Evolutionary conservation across 2,888 invertebrate genomes (phyloP), one percentile per base, ranked within the genome.

Genomic region (Laothoe populi): DNA sequence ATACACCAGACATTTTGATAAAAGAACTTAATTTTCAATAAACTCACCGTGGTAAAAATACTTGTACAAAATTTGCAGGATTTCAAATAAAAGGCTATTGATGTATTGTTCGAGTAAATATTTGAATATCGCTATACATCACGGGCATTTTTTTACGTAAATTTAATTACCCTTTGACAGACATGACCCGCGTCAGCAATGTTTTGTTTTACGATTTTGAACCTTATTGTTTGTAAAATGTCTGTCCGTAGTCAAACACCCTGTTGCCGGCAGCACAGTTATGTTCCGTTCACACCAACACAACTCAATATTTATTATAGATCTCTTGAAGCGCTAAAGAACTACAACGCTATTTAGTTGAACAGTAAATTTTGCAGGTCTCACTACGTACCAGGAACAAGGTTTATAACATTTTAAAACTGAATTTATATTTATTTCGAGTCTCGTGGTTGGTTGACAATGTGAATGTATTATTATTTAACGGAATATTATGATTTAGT

Each of bases 341-440:
- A 88, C 83, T 88, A 78, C 82, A 77, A 75, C 86, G 83, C 86
- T 87, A 92, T 92, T 92, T 82, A 92, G 92, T 83, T 84, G 81
- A 90, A 80, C 81, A 93, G 92, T 92, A 79, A 92, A 92, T 87
- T 92, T 93, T 92, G 66, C 93, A 93, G 93, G 93, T 93, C 93
- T 93, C 73, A 86, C 91, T 77, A 74, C 92, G 62, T 93, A 90
- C 82, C 91, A 79, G 93, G 93, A 93, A 59, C 92, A 90, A 93
- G 93, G 93, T 93, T 89, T 86, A 84, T 79, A 84, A 70, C 73
- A 66, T 76, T 80, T 82, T 81, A 73, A 70, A 78, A 79, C 79
- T 79, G 70, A 68, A 69, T 67, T 73, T 72, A 62, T 78, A 67
- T 80, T 82, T 82, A 69, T 82, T 84, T 81, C 73, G 72, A 76